Conservation (phyloP, 2,888 invertebrate genomes). For the Sesia apiformis region DNA sequence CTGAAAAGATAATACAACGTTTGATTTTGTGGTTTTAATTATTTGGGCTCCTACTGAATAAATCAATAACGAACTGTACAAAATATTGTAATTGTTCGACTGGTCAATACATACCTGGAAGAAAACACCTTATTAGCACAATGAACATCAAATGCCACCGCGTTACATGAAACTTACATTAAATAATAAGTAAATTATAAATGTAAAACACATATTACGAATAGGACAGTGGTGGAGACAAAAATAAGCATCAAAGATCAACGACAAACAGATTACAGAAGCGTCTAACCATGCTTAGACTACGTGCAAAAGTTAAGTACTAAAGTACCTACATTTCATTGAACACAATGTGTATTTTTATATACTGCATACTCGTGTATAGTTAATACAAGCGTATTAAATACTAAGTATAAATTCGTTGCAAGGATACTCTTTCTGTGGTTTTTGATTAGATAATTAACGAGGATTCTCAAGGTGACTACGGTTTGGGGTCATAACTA, state of each 20-base stretch:
- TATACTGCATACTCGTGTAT: neutral
- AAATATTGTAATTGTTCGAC: too few species aligned
- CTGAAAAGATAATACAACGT: too few species aligned
- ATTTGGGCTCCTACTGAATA: too few species aligned
- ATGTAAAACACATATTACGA: neutral
- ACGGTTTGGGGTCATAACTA: constrained; percentile 36
- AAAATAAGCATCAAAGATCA: neutral
- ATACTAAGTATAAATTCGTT: neutral
- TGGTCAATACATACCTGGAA: neutral
- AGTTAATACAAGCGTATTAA: neutral
- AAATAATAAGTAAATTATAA: neutral
- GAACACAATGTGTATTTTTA: neutral
- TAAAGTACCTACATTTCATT: neutral
- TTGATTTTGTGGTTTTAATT: too few species aligned
- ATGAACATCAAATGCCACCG: neutral
- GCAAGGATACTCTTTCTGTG: constrained; percentile 7
- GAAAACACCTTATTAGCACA: neutral
- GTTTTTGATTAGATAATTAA: constrained; percentile 26
- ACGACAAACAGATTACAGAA: neutral
- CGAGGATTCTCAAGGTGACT: constrained; percentile 29
- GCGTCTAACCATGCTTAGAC: neutral
- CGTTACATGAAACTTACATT: neutral
- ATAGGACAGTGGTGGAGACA: neutral
- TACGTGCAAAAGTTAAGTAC: neutral
- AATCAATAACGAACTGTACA: too few species aligned